These are phyloP conservation scores for Nymphalis c-album DNA, from an alignment of 2,888 invertebrate genomes.

Conservation along the genomic window DNA sequence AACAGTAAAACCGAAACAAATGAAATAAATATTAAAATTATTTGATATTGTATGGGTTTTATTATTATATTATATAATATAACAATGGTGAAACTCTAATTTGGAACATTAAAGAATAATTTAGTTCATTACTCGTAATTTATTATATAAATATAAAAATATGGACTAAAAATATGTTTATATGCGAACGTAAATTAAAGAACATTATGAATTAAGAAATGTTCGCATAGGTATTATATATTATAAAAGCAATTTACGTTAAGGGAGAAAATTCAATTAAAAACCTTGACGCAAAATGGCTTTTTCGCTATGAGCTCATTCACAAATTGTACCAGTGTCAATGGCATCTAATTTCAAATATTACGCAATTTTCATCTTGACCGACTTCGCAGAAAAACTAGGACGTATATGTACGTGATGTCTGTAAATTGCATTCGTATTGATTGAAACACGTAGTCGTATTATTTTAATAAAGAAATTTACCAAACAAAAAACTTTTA, in stretches of 20 bases:
- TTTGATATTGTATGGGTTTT: too few relatives aligned
- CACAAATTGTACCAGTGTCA: slow-evolving; percentile 45
- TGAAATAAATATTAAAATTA: too few relatives aligned
- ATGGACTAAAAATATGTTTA: too few relatives aligned
- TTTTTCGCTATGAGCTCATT: slow-evolving; percentile 45
- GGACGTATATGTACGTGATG: slow-evolving; percentile 51
- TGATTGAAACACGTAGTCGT: slow-evolving; percentile 38
- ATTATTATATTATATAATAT: too few relatives aligned
- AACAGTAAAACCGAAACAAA: too few relatives aligned
- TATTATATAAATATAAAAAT: too few relatives aligned
- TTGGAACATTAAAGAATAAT: too few relatives aligned
- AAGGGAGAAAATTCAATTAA: slow-evolving; percentile 38
- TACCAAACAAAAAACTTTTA: slow-evolving; percentile 19
- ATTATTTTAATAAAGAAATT: slow-evolving; percentile 29
- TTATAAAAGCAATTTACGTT: slow-evolving; percentile 24
- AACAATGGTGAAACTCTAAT: too few relatives aligned
- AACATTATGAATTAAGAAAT: slow-evolving; percentile 1
- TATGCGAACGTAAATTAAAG: not conserved
- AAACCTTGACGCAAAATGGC: slow-evolving; percentile 52
- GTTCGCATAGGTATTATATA: slow-evolving; percentile 15
- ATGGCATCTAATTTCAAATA: slow-evolving; percentile 49
- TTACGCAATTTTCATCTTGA: slow-evolving; percentile 63
- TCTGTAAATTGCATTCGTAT: slow-evolving; percentile 31
- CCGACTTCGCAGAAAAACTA: slow-evolving; percentile 59
- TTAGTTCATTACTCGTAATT: too few relatives aligned